Percentiles rank a stretch among this genome's conserved stretches.
Evolutionary conservation across 2,113 vertebrate genomes (phyloP).

Genomic region (Microcebus griseorufus): DNA sequence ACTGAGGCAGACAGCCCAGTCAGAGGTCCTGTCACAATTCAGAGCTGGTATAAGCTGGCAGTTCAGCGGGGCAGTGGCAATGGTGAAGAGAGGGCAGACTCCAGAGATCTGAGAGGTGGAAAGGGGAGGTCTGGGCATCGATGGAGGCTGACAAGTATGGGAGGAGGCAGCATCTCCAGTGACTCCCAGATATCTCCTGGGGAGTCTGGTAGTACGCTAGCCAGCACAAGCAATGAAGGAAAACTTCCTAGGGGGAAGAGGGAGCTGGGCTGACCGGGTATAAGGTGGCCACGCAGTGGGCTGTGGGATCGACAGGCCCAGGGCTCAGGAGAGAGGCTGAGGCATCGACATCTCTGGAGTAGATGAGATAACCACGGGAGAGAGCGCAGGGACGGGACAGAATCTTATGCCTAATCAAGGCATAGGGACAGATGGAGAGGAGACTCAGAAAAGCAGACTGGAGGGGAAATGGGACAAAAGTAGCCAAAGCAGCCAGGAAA

Average conservation of each 20-base stretch:
- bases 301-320: fast-evolving
- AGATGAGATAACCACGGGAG: fast-evolving
- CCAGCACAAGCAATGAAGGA: neutral
- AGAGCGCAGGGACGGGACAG: neutral
- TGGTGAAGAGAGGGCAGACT: neutral
- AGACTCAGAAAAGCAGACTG: neutral
- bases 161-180: neutral
- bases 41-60: neutral
- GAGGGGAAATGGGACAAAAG: neutral
- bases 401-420: neutral
- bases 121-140: neutral
- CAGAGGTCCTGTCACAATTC: neutral
- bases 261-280: neutral
- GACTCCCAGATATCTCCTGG: neutral
- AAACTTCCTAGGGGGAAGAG: neutral
- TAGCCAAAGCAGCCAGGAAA: neutral
- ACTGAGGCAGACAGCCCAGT: neutral
- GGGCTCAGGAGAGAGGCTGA: neutral
- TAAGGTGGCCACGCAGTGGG: fast-evolving
- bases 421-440: neutral
- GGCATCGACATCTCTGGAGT: neutral
- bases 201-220: neutral
- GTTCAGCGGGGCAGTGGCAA: neutral
- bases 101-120: neutral
- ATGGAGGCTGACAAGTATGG: too few species aligned